Base-by-base conservation (phyloP, 2,797 vertebrate genomes). In the Pyrrhura leucotis region DNA sequence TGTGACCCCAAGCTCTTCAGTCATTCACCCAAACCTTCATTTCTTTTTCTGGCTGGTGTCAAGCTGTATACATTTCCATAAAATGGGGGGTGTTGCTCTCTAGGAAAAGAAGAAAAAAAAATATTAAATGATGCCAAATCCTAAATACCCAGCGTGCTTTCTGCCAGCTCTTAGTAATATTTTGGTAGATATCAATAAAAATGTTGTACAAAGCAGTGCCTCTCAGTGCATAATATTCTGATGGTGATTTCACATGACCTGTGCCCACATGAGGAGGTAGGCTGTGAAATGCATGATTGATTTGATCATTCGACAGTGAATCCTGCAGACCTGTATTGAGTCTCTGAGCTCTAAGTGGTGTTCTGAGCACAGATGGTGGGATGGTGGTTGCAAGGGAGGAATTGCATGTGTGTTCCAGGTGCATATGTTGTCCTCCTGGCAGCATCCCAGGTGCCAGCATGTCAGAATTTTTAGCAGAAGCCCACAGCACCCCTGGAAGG, bases 371-470 rank as follows among this genome's bases (percentile, higher is more conserved):
- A 11, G 39, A 3, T 5, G 3, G 9, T 35, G 23, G 37, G 42
- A 22, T 1, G 19, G 39, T 29, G 19, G 19, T 59, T 76, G 39
- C 22, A 15, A 31, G 9, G 12, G 26, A 51, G 31, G 18, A 63
- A 4, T 6, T 37, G 29, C 12, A 26, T 2, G 5, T 39, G 29
- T 73, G 29, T 40, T 29, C n/a, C 14, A 35, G 21, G 18, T 9
- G 8, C 2, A 1, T 8, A 10, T n/a, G 21, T 71, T 58, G 7
- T 35, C 33, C 13, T 63, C 35, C 31, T 23, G 35, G 48, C 44
- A 45, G 47, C 44, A 19, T 42, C 29, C 51, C 48, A 21, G 0
- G 1, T 0, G 3, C 37, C 0, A 1, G 29, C 39, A 66, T 0
- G 0, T 63, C 37, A 63, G 25, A 68, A 45, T 68, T 90, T 75